phyloP scores from a whole-genome alignment of 1,140 invertebrate species.

The Neotoxoptera formosana region DNA sequence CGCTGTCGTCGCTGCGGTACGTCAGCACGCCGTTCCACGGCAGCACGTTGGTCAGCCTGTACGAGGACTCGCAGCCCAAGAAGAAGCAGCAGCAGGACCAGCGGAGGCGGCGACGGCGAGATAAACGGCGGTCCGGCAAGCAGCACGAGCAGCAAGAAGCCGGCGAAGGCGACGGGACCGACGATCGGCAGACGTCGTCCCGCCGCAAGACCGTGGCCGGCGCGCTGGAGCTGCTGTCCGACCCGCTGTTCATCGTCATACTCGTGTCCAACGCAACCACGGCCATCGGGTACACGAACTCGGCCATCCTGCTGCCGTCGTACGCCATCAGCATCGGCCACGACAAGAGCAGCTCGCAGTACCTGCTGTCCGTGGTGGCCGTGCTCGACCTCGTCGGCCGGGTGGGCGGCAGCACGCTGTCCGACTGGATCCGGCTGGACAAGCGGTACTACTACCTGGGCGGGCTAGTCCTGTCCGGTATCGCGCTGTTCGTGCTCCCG shows the following conservation, averaged over 20 bases:
- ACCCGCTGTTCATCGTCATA: constrained; percentile 82
- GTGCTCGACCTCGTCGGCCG: constrained; percentile 79
- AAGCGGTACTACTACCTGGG: constrained; percentile 83
- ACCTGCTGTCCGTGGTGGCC: constrained; percentile 80
- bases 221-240: constrained; percentile 72
- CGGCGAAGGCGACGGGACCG: background rate
- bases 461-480: constrained; percentile 77
- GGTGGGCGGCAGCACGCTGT: constrained; percentile 82
- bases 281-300: constrained; percentile 86
- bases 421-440: constrained; percentile 75
- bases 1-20: constrained; percentile 82
- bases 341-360: constrained; percentile 73
- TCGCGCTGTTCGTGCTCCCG: constrained; percentile 74
- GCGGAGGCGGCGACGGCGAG: background rate
- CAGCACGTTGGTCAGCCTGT: constrained; percentile 78
- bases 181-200: background rate
- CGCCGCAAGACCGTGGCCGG: background rate
- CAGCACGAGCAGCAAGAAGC: background rate
- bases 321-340: constrained; percentile 76
- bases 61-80: constrained; percentile 77
- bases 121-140: background rate
- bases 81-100: background rate
- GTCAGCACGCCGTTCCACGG: constrained; percentile 84
- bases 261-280: constrained; percentile 83
- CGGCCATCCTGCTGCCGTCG: constrained; percentile 79